Evolutionary conservation across 2,888 invertebrate species (phyloP).

Genomic region (Dinocampus coccinellae): DNA sequence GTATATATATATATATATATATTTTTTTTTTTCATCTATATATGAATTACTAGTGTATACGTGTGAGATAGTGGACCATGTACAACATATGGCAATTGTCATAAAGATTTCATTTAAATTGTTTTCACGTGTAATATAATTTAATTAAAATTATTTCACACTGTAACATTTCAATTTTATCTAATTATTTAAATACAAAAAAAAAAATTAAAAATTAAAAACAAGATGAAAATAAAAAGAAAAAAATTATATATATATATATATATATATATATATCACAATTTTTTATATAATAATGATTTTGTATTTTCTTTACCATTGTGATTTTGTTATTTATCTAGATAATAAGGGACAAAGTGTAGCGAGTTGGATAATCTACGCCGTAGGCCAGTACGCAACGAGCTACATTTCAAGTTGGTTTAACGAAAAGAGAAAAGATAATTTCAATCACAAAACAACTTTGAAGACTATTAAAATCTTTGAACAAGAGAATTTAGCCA

Average conservation of each 20-base stretch:
- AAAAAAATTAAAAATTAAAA: neutral
- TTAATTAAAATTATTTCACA: neutral
- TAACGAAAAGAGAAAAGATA: conserved; percentile 33
- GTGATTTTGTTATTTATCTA: conserved; percentile 13
- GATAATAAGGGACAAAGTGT: conserved; percentile 8
- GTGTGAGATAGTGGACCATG: too few species aligned
- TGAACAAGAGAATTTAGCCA: conserved; percentile 17
- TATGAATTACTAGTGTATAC: too few species aligned
- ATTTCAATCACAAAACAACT: conserved; percentile 17
- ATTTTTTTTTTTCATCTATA: too few species aligned
- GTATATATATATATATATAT: neutral
- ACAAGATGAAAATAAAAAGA: neutral
- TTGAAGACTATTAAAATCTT: conserved; percentile 31
- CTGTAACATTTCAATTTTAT: neutral
- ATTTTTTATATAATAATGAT: conserved; percentile 3
- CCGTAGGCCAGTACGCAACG: conserved; percentile 36
- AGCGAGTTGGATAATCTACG: conserved; percentile 29
- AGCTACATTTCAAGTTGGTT: conserved; percentile 43
- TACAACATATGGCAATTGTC: conserved; percentile 1
- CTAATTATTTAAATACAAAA: neutral
- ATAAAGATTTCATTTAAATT: conserved; percentile 1
- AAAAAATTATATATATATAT: too few species aligned
- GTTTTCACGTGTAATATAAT: neutral
- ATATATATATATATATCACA: too few species aligned
- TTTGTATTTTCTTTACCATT: neutral